Percentiles rank a stretch among this genome's conserved stretches.
phyloP scores from a whole-genome alignment of 2,888 invertebrate species.

The Limnephilus rhombicus region DNA sequence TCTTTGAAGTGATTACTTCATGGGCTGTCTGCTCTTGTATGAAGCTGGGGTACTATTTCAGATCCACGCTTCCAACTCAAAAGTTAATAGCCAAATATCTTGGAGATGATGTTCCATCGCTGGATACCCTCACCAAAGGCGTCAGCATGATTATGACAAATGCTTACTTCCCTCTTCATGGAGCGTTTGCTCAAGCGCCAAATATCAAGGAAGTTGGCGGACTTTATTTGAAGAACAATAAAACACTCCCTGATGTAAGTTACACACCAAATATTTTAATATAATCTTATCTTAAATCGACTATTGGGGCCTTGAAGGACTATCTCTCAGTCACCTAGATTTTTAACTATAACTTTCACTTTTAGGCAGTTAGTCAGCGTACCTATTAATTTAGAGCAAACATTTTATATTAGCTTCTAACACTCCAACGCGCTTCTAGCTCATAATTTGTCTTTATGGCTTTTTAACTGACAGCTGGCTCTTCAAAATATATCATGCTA shows the following conservation, averaged over 20 bases:
- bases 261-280: too few species aligned
- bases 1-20: conserved; percentile 74
- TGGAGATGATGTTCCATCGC: conserved; percentile 76
- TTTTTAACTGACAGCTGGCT: neutral
- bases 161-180: conserved; percentile 81
- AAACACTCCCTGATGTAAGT: conserved; percentile 48
- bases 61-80: conserved; percentile 75
- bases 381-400: neutral
- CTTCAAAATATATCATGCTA: neutral
- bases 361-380: neutral
- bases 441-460: neutral
- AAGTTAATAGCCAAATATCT: conserved; percentile 75
- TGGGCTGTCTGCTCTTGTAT: conserved; percentile 73
- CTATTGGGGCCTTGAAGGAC: neutral
- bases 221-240: conserved; percentile 76
- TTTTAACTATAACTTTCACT: neutral
- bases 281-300: neutral
- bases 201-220: conserved; percentile 83
- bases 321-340: neutral
- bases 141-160: conserved; percentile 81
- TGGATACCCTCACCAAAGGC: conserved; percentile 78
- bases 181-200: conserved; percentile 78
- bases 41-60: conserved; percentile 76
- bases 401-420: neutral
- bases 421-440: too few species aligned